These are phyloP conservation scores for Nomada fucata DNA, from an alignment of 2,888 invertebrate species.

Conservation along the genomic window DNA sequence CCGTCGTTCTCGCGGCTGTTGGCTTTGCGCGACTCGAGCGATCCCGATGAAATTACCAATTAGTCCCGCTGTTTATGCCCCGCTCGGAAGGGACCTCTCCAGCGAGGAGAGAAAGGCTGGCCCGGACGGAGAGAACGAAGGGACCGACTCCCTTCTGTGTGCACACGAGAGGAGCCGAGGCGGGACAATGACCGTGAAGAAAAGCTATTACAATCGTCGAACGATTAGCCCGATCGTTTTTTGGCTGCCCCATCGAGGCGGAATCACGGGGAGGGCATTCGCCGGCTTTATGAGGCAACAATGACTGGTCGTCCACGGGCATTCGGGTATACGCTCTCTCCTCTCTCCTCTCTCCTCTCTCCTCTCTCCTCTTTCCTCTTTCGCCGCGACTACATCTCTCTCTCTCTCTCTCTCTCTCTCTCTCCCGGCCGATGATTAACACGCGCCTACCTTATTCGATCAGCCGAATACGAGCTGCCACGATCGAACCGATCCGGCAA, in stretches of 20 bases:
- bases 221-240: constrained; percentile 79
- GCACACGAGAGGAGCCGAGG: constrained; percentile 43
- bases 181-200: constrained; percentile 77
- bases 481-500: constrained; percentile 55
- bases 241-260: constrained; percentile 64
- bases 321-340: constrained; percentile 52
- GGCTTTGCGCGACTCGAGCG: background rate
- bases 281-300: constrained; percentile 77
- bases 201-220: constrained; percentile 79
- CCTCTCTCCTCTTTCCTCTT: constrained; percentile 13
- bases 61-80: constrained; percentile 27
- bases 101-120: too few relatives aligned
- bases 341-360: constrained; percentile 15
- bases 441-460: constrained; percentile 71
- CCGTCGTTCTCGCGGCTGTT: background rate
- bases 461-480: constrained; percentile 60
- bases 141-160: background rate
- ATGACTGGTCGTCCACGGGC: constrained; percentile 74
- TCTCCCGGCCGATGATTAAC: constrained; percentile 68
- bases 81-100: background rate
- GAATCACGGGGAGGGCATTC: constrained; percentile 73
- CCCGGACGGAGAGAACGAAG: background rate
- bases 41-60: constrained; percentile 41
- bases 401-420: too few relatives aligned
- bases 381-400: constrained; percentile 28